phyloP scores from a whole-genome alignment of 2,888 invertebrate species.

The Hyalella azteca region DNA sequence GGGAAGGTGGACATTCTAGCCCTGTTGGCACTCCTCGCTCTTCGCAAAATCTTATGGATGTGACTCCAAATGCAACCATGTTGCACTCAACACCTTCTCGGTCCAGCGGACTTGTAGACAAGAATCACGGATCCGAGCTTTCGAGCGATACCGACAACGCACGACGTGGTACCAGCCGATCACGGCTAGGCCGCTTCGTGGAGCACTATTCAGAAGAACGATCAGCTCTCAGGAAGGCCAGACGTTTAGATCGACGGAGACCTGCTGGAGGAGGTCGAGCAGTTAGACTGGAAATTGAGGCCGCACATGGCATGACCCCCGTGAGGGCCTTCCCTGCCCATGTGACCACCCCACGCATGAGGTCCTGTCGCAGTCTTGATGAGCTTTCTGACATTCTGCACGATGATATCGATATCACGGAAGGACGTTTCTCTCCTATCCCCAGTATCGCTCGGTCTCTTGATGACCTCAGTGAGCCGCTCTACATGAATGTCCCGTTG shows the following conservation, averaged over 20 bases:
- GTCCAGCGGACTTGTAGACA: not conserved
- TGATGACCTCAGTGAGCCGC: conserved; percentile 53
- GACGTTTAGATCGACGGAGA: not conserved
- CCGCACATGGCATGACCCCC: conserved; percentile 47
- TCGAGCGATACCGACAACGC: not conserved
- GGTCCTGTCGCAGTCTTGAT: conserved; percentile 52
- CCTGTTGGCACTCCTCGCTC: no score
- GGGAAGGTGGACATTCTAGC: no score
- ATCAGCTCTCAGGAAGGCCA: not conserved
- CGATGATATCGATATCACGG: conserved; percentile 25
- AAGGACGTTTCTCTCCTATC: not conserved
- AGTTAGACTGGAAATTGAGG: conserved; percentile 42
- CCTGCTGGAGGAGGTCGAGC: conserved; percentile 24
- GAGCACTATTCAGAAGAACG: conserved; percentile 14
- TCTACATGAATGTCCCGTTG: conserved; percentile 48
- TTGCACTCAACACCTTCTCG: no score
- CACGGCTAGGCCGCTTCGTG: conserved; percentile 12
- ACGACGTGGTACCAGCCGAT: not conserved
- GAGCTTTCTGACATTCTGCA: conserved; percentile 51
- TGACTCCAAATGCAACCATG: not conserved
- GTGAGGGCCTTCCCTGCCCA: conserved; percentile 48
- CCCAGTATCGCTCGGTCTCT: conserved; percentile 44
- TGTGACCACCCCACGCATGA: conserved; percentile 41
- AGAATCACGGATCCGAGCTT: not conserved
- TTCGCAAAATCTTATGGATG: not conserved